These are phyloP conservation scores for Orchestes rusci DNA, from an alignment of 2,888 invertebrate species.

Conservation along the genomic window DNA sequence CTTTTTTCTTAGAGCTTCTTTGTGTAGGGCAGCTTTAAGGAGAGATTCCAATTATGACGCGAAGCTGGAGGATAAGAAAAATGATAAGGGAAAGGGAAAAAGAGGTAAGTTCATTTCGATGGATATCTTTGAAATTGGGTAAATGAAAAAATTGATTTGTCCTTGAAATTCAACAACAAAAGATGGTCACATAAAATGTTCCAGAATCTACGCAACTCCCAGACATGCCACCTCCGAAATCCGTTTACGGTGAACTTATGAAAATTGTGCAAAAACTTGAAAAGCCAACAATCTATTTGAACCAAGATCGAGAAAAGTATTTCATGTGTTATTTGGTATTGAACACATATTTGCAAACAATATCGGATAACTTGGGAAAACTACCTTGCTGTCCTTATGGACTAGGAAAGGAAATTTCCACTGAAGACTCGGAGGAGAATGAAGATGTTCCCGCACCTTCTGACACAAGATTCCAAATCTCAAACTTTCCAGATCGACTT, in stretches of 20 bases:
- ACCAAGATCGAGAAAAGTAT: slow-evolving; percentile 27
- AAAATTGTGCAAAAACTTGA: slow-evolving; percentile 26
- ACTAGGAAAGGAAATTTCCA: neutral
- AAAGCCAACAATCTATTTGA: slow-evolving; percentile 26
- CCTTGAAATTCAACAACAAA: too few species aligned
- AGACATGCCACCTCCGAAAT: slow-evolving; percentile 6
- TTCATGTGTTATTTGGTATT: slow-evolving; percentile 24
- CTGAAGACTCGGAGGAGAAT: neutral
- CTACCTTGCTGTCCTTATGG: slow-evolving; percentile 6
- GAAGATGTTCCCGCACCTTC: neutral
- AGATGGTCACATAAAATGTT: too few species aligned
- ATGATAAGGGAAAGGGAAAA: too few species aligned
- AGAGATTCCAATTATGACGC: too few species aligned
- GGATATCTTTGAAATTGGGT: too few species aligned
- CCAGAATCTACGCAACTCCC: too few species aligned
- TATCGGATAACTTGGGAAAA: slow-evolving; percentile 21
- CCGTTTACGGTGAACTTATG: slow-evolving; percentile 21
- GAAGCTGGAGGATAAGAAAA: too few species aligned
- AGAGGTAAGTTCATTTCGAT: too few species aligned
- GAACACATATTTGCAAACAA: slow-evolving; percentile 25
- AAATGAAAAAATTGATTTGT: too few species aligned
- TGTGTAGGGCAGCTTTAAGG: too few species aligned
- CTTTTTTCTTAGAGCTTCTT: too few species aligned
- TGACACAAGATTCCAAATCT: slow-evolving; percentile 2
- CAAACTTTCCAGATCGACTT: slow-evolving; percentile 28